phyloP scores from a whole-genome alignment of 1,140 invertebrate species.

The Zaprionus lachaisei region DNA sequence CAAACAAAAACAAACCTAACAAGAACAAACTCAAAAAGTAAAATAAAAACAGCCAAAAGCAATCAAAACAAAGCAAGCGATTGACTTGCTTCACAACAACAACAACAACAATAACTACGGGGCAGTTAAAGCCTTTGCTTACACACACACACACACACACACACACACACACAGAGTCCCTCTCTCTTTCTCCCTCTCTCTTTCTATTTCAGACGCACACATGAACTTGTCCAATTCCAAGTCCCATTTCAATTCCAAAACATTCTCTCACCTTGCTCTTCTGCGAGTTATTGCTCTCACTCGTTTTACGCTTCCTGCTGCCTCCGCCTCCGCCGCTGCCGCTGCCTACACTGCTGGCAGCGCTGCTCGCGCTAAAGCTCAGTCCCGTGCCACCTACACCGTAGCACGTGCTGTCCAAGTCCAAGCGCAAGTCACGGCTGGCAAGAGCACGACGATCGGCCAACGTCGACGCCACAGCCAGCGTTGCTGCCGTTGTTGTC shows the following conservation, averaged over 20 bases:
- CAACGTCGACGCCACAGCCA: slow-evolving; percentile 67
- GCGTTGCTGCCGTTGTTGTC: slow-evolving; percentile 59
- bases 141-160: background rate
- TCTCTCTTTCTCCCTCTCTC: background rate
- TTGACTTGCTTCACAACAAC: slow-evolving; percentile 55
- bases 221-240: slow-evolving; percentile 3
- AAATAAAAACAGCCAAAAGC: slow-evolving; percentile 63
- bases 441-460: slow-evolving; percentile 64
- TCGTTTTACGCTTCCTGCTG: slow-evolving; percentile 85
- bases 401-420: slow-evolving; percentile 78
- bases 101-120: slow-evolving; percentile 25
- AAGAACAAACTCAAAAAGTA: slow-evolving; percentile 42
- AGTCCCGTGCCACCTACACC: slow-evolving; percentile 69
- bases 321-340: slow-evolving; percentile 57
- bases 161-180: background rate
- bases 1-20: slow-evolving; percentile 11
- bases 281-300: slow-evolving; percentile 82
- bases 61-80: slow-evolving; percentile 76
- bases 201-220: background rate
- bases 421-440: slow-evolving; percentile 74
- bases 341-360: slow-evolving; percentile 38
- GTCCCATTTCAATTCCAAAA: slow-evolving; percentile 18
- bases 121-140: slow-evolving; percentile 17
- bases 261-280: slow-evolving; percentile 76
- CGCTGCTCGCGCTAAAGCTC: slow-evolving; percentile 57